A percentile compares a stretch with the other conserved stretches of the same genome.
These are phyloP conservation scores for Nansenia antarctica DNA, from an alignment of 2,113 vertebrate genomes.

Conservation along the genomic window DNA sequence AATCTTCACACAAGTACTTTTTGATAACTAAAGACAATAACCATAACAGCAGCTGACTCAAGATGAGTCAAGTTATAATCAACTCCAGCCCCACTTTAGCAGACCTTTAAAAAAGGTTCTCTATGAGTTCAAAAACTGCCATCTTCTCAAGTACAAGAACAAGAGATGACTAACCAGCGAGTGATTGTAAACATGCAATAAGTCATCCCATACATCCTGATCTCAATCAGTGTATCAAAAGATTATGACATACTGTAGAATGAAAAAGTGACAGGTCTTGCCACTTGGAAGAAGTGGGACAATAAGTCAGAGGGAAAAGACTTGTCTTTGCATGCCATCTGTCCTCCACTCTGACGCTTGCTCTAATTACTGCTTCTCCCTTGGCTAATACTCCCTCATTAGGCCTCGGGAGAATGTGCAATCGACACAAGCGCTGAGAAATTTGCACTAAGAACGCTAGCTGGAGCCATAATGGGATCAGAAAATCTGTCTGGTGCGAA, in stretches of 20 bases:
- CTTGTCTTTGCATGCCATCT: slow-evolving; percentile 83
- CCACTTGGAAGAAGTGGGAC: slow-evolving; percentile 47
- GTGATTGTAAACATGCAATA: slow-evolving; percentile 14
- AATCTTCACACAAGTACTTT: no score
- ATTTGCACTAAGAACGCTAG: slow-evolving; percentile 78
- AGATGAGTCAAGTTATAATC: no score
- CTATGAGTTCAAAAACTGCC: not conserved
- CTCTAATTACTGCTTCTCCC: slow-evolving; percentile 81
- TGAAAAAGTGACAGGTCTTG: slow-evolving; percentile 8
- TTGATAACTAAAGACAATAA: no score
- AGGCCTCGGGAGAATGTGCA: slow-evolving; percentile 81
- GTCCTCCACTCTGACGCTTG: slow-evolving; percentile 79
- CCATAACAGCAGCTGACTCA: no score
- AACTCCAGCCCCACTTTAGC: no score
- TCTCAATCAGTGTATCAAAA: slow-evolving; percentile 47
- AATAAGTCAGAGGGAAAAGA: slow-evolving; percentile 63
- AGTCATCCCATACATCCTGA: slow-evolving; percentile 9
- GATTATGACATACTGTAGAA: slow-evolving; percentile 33
- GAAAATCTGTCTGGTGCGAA: slow-evolving; percentile 83
- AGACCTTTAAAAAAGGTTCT: no score
- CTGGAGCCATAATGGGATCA: slow-evolving; percentile 81
- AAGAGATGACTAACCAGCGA: not conserved
- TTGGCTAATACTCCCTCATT: slow-evolving; percentile 83
- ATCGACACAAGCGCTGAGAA: slow-evolving; percentile 78
- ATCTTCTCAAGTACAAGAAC: not conserved